Conservation (phyloP, 2,888 invertebrate species). For the Darwinula stevensoni region DNA sequence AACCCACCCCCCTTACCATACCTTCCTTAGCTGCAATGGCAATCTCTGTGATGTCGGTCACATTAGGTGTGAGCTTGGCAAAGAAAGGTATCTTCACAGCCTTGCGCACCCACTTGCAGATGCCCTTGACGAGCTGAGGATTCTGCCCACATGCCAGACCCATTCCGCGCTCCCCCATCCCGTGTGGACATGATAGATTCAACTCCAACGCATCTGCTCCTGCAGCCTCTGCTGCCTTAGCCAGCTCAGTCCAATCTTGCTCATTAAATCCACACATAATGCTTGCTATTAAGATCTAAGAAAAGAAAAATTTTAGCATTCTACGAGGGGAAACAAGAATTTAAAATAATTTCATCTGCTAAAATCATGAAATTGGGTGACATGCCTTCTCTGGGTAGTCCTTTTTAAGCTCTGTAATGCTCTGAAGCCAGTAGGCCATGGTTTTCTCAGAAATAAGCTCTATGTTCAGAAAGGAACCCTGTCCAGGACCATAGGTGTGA, state of each 20-base stretch:
- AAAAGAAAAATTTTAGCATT: slow-evolving; percentile 7
- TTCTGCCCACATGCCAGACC: slow-evolving; percentile 94
- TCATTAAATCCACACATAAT: slow-evolving; percentile 75
- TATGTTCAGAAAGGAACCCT: slow-evolving; percentile 83
- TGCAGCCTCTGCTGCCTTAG: slow-evolving; percentile 39
- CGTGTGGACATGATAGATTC: slow-evolving; percentile 91
- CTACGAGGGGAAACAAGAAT: not conserved
- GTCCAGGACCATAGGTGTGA: slow-evolving; percentile 75
- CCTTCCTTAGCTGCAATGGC: slow-evolving; percentile 69
- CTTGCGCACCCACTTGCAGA: slow-evolving; percentile 62
- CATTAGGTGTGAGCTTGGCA: slow-evolving; percentile 88
- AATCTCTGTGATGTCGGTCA: slow-evolving; percentile 67
- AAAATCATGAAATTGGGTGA: not conserved
- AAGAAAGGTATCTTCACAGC: slow-evolving; percentile 81
- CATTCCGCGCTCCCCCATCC: slow-evolving; percentile 97
- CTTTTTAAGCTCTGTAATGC: slow-evolving; percentile 53
- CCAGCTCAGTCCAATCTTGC: slow-evolving; percentile 59
- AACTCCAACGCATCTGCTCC: slow-evolving; percentile 86
- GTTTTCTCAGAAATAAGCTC: slow-evolving; percentile 94
- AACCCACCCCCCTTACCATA: slow-evolving; percentile 12
- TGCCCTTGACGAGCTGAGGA: slow-evolving; percentile 53
- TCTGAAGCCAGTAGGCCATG: slow-evolving; percentile 67
- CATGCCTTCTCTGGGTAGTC: slow-evolving; percentile 66
- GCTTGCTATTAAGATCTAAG: slow-evolving; percentile 60
- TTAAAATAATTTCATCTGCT: too few species aligned